Percentiles rank a stretch among this genome's conserved stretches.
Conservation (phyloP, 2,888 invertebrate genomes). For the Notodonta ziczac region DNA sequence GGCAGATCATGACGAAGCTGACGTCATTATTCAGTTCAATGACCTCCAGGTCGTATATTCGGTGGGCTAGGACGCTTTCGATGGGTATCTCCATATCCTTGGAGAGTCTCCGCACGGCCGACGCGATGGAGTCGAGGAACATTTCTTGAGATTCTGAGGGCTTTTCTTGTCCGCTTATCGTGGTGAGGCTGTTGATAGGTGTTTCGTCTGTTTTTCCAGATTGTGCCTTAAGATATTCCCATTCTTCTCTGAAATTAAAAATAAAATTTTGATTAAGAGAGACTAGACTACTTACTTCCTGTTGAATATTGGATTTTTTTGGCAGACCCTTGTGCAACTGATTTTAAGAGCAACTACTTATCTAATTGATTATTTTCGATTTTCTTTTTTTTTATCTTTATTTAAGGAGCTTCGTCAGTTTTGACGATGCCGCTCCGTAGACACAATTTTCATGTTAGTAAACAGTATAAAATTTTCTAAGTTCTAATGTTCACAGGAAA, state of each 20-base stretch:
- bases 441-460: too few species aligned
- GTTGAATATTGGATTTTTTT: too few species aligned
- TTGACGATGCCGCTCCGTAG: too few species aligned
- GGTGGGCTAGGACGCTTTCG: constrained; percentile 89
- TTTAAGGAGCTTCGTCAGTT: too few species aligned
- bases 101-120: constrained; percentile 90
- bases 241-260: constrained; percentile 92
- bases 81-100: constrained; percentile 91
- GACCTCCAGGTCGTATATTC: constrained; percentile 96
- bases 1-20: constrained; percentile 95
- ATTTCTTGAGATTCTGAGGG: constrained; percentile 91
- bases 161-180: constrained; percentile 64
- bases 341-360: too few species aligned
- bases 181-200: constrained; percentile 63
- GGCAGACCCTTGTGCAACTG: too few species aligned
- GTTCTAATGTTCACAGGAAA: too few species aligned
- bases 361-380: too few species aligned
- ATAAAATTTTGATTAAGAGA: not conserved
- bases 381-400: too few species aligned
- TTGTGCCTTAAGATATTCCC: constrained; percentile 93
- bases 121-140: constrained; percentile 91
- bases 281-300: too few species aligned
- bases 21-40: constrained; percentile 96
- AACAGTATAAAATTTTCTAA: too few species aligned
- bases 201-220: constrained; percentile 67